Conservation (phyloP, 2,113 vertebrate species). For the Nesogale talazaci region DNA sequence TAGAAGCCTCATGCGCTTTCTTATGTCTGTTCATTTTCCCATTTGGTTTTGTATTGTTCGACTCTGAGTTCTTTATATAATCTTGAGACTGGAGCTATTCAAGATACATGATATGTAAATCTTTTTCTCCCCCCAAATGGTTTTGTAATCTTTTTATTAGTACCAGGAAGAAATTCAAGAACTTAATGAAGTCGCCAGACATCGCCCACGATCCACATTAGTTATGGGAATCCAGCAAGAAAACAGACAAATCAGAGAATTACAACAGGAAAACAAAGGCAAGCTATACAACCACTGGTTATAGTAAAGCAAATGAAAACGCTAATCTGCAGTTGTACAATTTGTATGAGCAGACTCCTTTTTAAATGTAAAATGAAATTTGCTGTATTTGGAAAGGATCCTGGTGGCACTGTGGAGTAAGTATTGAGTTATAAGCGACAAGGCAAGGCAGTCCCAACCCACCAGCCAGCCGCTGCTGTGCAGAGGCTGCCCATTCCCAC, state of each 20-base stretch:
- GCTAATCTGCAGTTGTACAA: neutral
- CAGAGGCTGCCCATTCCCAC: no score
- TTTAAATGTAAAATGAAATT: neutral
- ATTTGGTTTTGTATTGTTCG: slow-evolving; percentile 3
- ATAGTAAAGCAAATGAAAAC: slow-evolving; percentile 15
- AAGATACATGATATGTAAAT: slow-evolving; percentile 2
- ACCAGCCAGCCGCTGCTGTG: no score
- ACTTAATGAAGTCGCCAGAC: slow-evolving; percentile 94
- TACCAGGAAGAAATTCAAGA: slow-evolving; percentile 97
- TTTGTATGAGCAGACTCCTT: neutral
- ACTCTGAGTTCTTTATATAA: slow-evolving; percentile 24
- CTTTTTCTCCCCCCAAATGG: slow-evolving; percentile 16
- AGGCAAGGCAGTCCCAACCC: no score
- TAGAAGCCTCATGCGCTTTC: slow-evolving; percentile 20
- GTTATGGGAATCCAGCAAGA: slow-evolving; percentile 96
- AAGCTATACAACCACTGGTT: slow-evolving; percentile 37
- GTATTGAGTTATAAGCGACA: no score
- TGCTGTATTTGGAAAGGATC: neutral
- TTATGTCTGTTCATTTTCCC: neutral
- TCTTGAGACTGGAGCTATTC: neutral
- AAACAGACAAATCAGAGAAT: neutral
- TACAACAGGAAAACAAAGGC: slow-evolving; percentile 98
- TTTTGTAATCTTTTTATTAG: slow-evolving; percentile 83
- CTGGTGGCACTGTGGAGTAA: no score
- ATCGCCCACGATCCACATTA: slow-evolving; percentile 94